Conservation (phyloP, 2,797 vertebrate genomes). For the Sarcophilus harrisii region DNA sequence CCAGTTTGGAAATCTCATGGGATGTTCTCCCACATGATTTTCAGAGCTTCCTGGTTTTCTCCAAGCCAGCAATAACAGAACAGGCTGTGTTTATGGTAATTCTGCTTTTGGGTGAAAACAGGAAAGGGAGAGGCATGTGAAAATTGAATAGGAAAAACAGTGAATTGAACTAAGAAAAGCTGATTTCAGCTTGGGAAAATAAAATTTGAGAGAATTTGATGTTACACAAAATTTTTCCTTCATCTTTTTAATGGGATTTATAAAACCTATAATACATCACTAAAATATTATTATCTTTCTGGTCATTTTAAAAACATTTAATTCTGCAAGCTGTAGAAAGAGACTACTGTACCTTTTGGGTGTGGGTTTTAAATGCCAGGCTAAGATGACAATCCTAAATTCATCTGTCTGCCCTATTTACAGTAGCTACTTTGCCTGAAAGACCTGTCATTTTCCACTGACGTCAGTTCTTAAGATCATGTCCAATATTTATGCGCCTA, state of each 20-base stretch:
- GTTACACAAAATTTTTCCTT: background rate
- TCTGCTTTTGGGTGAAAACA: constrained; percentile 65
- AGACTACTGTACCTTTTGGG: background rate
- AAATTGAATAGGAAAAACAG: constrained; percentile 49
- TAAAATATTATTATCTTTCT: background rate
- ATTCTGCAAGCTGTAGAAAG: background rate
- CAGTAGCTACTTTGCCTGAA: background rate
- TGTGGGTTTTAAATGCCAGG: background rate
- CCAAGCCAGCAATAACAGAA: constrained; percentile 64
- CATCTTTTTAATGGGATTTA: constrained; percentile 8
- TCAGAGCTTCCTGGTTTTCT: constrained; percentile 55
- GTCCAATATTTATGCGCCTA: background rate
- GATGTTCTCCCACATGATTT: background rate
- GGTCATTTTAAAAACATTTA: background rate
- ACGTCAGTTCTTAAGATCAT: background rate
- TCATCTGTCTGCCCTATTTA: constrained; percentile 28
- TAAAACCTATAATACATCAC: background rate
- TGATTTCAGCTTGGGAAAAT: constrained; percentile 30
- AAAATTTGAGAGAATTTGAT: constrained; percentile 29
- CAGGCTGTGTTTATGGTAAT: constrained; percentile 51
- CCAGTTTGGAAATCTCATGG: background rate
- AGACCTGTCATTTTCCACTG: background rate
- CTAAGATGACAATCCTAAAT: constrained; percentile 2
- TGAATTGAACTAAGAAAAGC: constrained; percentile 29
- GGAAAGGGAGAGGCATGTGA: constrained; percentile 71